Evolutionary conservation across 2,888 invertebrate genomes (phyloP).

Genomic region (Seira ritae): DNA sequence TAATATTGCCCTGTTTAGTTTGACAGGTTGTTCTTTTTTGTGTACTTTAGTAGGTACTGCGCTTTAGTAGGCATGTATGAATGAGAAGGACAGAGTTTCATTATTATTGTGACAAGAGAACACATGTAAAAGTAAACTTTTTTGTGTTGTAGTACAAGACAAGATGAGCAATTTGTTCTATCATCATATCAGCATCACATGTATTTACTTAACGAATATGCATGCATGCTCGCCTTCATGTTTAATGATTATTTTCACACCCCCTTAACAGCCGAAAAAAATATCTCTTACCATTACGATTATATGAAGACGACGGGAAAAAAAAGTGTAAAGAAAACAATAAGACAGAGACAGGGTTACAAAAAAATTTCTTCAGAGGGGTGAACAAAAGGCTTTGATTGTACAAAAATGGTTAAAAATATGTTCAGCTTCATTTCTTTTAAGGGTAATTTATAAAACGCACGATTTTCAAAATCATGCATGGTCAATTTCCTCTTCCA

Average conservation of each 20-base stretch:
- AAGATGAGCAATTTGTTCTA: neutral
- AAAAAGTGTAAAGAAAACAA: neutral
- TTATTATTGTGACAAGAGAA: neutral
- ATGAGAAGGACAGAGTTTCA: neutral
- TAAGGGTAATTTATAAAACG: neutral
- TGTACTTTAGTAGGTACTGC: neutral
- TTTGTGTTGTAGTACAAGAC: too few species aligned
- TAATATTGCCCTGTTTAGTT: constrained; percentile 24
- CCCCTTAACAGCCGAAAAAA: neutral
- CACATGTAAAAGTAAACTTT: neutral
- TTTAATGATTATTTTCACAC: constrained; percentile 52
- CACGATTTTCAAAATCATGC: constrained; percentile 5
- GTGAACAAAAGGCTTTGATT: constrained; percentile 34
- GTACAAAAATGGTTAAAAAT: too few species aligned
- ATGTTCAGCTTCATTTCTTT: too few species aligned
- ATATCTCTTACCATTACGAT: constrained; percentile 9
- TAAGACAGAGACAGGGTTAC: constrained; percentile 8
- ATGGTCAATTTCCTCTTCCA: constrained; percentile 1
- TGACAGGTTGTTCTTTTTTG: constrained; percentile 23
- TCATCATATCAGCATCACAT: neutral
- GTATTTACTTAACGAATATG: neutral
- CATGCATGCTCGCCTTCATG: constrained; percentile 23
- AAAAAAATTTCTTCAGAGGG: neutral
- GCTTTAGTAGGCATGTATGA: too few species aligned
- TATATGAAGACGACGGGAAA: neutral